A percentile compares a stretch with the other conserved stretches of the same genome.
phyloP scores from a whole-genome alignment of 2,797 vertebrate genomes.

The Otolemur crassicaudatus region DNA sequence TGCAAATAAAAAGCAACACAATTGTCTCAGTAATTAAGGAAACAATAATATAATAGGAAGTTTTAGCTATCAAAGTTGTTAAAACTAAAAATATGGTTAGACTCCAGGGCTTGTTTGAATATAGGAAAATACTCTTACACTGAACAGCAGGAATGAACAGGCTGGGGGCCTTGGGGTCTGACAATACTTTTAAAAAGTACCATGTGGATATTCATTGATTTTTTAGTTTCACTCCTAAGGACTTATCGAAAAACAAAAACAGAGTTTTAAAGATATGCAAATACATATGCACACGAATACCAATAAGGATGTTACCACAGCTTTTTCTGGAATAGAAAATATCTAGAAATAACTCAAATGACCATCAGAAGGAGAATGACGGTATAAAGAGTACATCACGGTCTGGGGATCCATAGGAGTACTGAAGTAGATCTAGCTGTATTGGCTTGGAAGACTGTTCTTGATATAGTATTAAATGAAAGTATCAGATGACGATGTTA shows the following conservation, averaged over 20 bases:
- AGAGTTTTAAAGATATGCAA: background rate
- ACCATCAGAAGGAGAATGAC: background rate
- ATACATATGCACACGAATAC: background rate
- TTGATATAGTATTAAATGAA: background rate
- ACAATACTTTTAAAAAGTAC: background rate
- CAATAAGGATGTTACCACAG: background rate
- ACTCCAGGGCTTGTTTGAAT: background rate
- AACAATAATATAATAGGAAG: conserved; percentile 2
- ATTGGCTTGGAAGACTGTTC: background rate
- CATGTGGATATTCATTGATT: background rate
- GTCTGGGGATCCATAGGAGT: background rate
- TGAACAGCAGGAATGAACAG: background rate
- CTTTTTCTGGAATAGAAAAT: background rate
- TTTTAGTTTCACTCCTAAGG: background rate
- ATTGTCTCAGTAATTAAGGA: background rate
- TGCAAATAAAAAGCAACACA: conserved; percentile 18
- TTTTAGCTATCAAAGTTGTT: conserved; percentile 5
- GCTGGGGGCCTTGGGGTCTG: background rate
- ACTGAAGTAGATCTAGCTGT: background rate
- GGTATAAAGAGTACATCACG: background rate
- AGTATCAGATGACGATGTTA: background rate
- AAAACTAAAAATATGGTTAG: conserved; percentile 23
- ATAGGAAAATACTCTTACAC: background rate
- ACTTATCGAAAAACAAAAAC: conserved; percentile 1
- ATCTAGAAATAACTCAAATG: background rate